Conservation (phyloP, 1,140 invertebrate genomes). For the Yoshiicerus persimilis region DNA sequence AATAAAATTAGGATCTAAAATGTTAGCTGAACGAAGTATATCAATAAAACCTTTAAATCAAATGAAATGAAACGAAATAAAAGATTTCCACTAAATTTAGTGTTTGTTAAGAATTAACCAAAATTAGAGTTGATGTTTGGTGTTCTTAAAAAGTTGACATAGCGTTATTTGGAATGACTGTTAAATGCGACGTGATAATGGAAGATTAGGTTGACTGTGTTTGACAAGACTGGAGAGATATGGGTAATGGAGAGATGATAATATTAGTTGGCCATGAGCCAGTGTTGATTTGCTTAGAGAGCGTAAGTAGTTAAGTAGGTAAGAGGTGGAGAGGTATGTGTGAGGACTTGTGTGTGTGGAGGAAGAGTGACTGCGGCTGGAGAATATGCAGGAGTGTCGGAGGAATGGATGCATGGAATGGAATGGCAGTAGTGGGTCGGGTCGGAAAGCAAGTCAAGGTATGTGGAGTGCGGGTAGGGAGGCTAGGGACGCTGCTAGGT, state of each 20-base stretch:
- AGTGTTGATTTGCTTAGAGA: background rate
- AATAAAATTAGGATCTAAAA: too few relatives aligned
- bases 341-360: background rate
- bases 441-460: background rate
- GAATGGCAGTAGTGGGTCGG: background rate
- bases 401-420: background rate
- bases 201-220: background rate
- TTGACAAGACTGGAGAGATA: background rate
- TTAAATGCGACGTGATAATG: background rate
- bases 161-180: too few relatives aligned
- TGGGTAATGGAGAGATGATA: background rate
- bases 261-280: background rate
- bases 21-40: too few relatives aligned
- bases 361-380: too few relatives aligned
- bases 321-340: background rate
- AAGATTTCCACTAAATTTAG: too few relatives aligned
- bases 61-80: too few relatives aligned
- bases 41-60: too few relatives aligned
- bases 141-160: too few relatives aligned
- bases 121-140: too few relatives aligned
- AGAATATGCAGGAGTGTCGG: background rate
- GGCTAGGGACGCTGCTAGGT: background rate
- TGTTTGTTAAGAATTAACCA: too few relatives aligned
- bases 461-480: background rate
- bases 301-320: background rate